A percentile compares a stretch with the other conserved stretches of the same genome.
Conservation (phyloP, 2,888 invertebrate genomes). For the Amorpha juglandis region DNA sequence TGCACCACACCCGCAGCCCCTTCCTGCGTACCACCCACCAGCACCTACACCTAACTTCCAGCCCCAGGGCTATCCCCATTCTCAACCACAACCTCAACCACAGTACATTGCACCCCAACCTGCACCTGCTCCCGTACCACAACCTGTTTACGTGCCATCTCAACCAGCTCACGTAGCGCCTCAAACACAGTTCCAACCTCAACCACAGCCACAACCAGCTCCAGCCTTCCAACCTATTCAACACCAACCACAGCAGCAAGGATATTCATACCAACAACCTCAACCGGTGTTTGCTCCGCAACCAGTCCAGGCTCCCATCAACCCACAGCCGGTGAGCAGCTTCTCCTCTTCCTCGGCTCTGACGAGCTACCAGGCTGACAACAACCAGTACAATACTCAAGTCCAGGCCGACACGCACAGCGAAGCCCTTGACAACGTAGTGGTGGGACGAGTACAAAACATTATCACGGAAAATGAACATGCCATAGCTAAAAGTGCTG, state of each 20-base stretch:
- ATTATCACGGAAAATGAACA: conserved; percentile 75
- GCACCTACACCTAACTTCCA: conserved; percentile 35
- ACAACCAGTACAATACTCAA: conserved; percentile 62
- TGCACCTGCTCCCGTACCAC: conserved; percentile 27
- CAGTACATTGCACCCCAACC: conserved; percentile 33
- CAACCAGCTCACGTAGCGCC: conserved; percentile 32
- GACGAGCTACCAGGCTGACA: conserved; percentile 73
- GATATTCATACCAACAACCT: conserved; percentile 44
- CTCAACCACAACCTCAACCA: conserved; percentile 28
- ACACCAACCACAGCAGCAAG: conserved; percentile 39
- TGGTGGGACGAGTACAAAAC: conserved; percentile 66
- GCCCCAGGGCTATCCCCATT: conserved; percentile 33
- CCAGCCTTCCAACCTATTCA: conserved; percentile 36
- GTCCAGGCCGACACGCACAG: conserved; percentile 52
- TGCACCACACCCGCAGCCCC: conserved; percentile 36
- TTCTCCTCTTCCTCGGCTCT: conserved; percentile 45
- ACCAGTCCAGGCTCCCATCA: conserved; percentile 45
- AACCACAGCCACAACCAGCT: conserved; percentile 37
- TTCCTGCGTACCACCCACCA: conserved; percentile 29
- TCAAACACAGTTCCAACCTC: conserved; percentile 36
- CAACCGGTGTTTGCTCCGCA: conserved; percentile 39
- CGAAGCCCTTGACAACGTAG: conserved; percentile 66
- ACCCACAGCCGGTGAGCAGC: conserved; percentile 47
- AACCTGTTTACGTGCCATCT: conserved; percentile 21
- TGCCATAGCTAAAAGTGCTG: conserved; percentile 66